Evolutionary conservation across 2,797 vertebrate species (phyloP), one percentile per base, ranked within the genome.

Genomic region (Ctenopoma multispine): DNA sequence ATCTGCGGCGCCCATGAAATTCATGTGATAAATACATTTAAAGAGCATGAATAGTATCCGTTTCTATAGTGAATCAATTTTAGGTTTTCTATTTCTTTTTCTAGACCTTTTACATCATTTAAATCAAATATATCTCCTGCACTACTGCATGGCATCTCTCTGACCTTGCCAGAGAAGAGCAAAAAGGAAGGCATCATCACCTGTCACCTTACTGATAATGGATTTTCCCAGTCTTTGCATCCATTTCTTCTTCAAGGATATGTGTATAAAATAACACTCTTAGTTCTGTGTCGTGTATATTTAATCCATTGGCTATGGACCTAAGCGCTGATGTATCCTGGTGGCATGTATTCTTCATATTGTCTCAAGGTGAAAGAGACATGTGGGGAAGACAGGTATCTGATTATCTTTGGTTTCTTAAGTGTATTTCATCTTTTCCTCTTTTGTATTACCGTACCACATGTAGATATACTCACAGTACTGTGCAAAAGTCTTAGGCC

Each of bases 131-230:
- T 57, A 79, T 85, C 53, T 58, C 46, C 36, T 46, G 74, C 43
- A 56, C 29, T 29, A 14, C 68, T 69, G 36, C 0, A 0, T 70
- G 80, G 63, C 72, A 88, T 71, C 64, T 69, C 55, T 70, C 61
- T 82, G 84, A 88, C 85, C 86, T 82, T 79, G 80, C 51, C 51
- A 1, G 44, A 71, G 47, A 68, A 64, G 49, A 41, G 46, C 59
- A 83, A 75, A 65, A 77, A 59, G 63, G 54, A 63, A 83, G 69
- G 48, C 77, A 79, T 85, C 69, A 77, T 89, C 83, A 81, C 81
- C 73, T 69, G 72, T 87, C 87, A 86, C 82, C 84, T 83, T 29
- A 46, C 66, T 14, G 77, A 76, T 90, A 92, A 92, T 88, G 85
- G 82, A 86, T 86, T 85, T 87, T 65, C 74, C 59, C 77, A 46